Base-by-base conservation (phyloP, 2,888 invertebrate species). In the Diadegma fenestrale region DNA sequence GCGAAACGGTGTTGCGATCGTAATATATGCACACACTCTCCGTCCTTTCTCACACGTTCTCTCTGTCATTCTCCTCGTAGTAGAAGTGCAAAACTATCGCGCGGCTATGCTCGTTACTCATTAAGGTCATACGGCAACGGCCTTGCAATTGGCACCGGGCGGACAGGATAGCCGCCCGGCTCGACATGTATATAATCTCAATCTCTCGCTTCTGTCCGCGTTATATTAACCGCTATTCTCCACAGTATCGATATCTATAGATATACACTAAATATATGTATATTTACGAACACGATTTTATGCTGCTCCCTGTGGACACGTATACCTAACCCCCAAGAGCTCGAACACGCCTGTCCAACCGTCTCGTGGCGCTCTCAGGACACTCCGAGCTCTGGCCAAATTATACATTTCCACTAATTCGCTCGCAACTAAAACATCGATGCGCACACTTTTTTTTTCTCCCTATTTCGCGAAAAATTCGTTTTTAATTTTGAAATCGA, bases 71-170 rank as follows among this genome's bases (percentile, higher is more conserved):
- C 58, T 14, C 68, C 54, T 61, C 22, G 87, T 63, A 72, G 51
- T 63, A 48, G 64, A 58, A 58, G 76, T 66, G 48, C 87, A 80
- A 87, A 87, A 84, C 84, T 88, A 84, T 84, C 80, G 86, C 80
- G 86, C 37, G 73, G 80, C 85, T 89, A 89, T 89, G 90, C 90
- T 89, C 88, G 89, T 90, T 92, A 89, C 91, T 92, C 90, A 92
- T 92, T 92, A 91, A 92, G 92, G 92, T 92, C 92, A 91, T 90
- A 90, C 90, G 90, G 86, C 87, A 90, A 90, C 91, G 91, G 90
- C 92, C 92, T 92, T 92, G 92, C 90, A 88, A 89, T 90, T 91
- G 90, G 91, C 90, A 89, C 89, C 89, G 85, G 82, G 78, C 73
- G 83, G 64, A 43, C 75, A 63, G 30, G 80, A 76, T 84, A 77